Evolutionary conservation across 2,797 vertebrate species (phyloP).

Genomic region (Lacerta agilis): DNA sequence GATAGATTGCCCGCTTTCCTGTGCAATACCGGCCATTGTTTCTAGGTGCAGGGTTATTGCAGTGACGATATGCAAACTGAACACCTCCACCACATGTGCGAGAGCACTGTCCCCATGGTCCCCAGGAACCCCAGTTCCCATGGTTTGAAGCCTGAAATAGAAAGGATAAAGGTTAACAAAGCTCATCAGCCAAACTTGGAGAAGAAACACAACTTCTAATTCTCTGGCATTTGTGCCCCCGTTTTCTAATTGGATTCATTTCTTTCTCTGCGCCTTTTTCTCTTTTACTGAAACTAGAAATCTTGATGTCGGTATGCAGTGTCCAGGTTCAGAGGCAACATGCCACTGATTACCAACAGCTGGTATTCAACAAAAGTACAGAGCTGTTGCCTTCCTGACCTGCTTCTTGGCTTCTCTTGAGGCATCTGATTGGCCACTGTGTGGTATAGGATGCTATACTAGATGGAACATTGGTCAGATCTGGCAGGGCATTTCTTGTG

Average conservation of each 20-base stretch:
- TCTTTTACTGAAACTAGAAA: not conserved
- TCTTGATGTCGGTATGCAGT: too few relatives aligned
- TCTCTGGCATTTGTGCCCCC: not conserved
- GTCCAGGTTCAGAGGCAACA: too few relatives aligned
- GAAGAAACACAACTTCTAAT: not conserved
- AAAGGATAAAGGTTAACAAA: conserved; percentile 14
- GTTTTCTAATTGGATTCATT: fast-evolving
- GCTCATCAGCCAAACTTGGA: fast-evolving
- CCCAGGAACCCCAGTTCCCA: conserved; percentile 98
- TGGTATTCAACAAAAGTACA: too few relatives aligned
- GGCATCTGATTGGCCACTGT: too few relatives aligned
- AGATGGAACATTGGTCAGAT: not conserved
- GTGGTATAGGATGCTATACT: too few relatives aligned
- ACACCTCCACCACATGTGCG: conserved; percentile 93
- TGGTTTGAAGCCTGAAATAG: conserved; percentile 90
- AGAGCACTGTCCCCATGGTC: conserved; percentile 93
- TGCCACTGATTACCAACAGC: too few relatives aligned
- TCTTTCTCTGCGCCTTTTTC: not conserved
- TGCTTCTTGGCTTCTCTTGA: too few relatives aligned
- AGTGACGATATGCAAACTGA: conserved; percentile 95
- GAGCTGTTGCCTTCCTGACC: too few relatives aligned
- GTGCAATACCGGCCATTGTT: conserved; percentile 96
- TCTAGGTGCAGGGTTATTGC: conserved; percentile 95
- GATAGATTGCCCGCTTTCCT: conserved; percentile 93
- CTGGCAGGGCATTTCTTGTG: not conserved